Base-by-base conservation (phyloP, 2,797 vertebrate genomes). In the Gymnothorax reevesii region DNA sequence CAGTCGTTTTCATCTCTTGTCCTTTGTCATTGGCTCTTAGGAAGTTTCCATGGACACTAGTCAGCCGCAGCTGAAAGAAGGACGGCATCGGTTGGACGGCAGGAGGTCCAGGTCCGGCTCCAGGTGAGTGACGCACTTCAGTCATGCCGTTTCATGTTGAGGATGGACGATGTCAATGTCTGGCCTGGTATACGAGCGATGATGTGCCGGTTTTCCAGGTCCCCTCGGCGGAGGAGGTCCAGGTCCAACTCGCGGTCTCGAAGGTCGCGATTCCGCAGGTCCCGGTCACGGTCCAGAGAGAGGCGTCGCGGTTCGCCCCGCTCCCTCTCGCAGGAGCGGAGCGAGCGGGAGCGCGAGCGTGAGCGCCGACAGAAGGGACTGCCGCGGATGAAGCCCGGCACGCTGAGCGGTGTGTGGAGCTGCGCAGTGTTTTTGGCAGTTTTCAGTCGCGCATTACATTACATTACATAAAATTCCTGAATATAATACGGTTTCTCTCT, bases 301-400 rank as follows among this genome's bases (percentile, higher is more conserved):
- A 94, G 97, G 0, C 97, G 97, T n/a, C 96, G 97, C 10, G 97
- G 97, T 86, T 99, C 99, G 4, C 99, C 98, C 0, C 95, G 95
- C 83, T 97, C 98, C 0, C 97, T 98, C 33, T 99, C 98, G 0
- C 97, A 97, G 84, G 99, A 99, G 87, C 96, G 97, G 85, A 95
- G 96, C 52, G 98, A 99, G 75, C 92, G 97, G 8, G 98, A 99
- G 88, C 96, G 95, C n/a, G 99, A 99, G 84, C 93, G 97, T 87
- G 98, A 99, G 83, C 96, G 99, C 2, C 95, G 98, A 60, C 96
- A 97, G 88, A 99, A 97, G 92, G 99, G 99, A 4, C 97, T 99
- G 57, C 99, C 98, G 0, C 95, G 93, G 52, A 93, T 96, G 88
- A 99, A 97, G 91, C 90, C 91, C 17, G 97, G 98, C 86, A 98